Base-by-base conservation (phyloP, 2,888 invertebrate genomes). In the Drosophila ezoana region DNA sequence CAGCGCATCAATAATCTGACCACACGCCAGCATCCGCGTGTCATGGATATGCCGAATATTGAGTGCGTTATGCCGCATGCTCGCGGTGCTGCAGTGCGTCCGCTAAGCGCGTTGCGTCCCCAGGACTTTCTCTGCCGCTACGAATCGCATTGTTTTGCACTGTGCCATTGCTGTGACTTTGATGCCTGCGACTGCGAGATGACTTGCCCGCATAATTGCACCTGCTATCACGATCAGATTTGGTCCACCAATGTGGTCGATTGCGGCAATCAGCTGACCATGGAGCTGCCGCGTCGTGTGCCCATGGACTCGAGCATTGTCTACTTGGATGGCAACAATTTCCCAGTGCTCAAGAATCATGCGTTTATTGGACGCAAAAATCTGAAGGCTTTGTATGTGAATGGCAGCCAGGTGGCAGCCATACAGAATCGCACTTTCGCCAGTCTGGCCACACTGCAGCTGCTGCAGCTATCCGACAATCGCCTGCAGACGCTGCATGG, bases 101-200 rank as follows among this genome's bases (percentile, higher is more conserved):
- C 96, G 62, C 93, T 97, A 87, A 95, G 95, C 72, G 94, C 95
- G 73, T 95, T 97, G 52, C 95, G 95, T 86, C 94, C 97, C n/a
- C 95, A 96, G 86, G 97, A 98, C 92, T 98, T 98, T 93, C 94
- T 98, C 87, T 98, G 98, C 93, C 95, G 95, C 89, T 98, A 98
- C 93, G 96, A 97, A 91, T 96, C 96, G 65, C 97, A 98, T 92
- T 98, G 98, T 93, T 98, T 98, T 93, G 97, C 98, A 9, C 93
- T 98, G 67, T 98, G 98, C 92, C 97, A 98, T 91, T 98, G 98
- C 93, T 98, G 98, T 92, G 98, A 98, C 91, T 98, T 97, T 90
- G 98, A 98, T 91, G 97, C 97, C 69, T 98, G 98, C 92, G 98
- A 98, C 93, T 98, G 98, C 93, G 97, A 98, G 93, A 98, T 98